These are phyloP conservation scores for Amblyopsis hoosieri DNA, from an alignment of 2,797 vertebrate genomes.

Conservation along the genomic window DNA sequence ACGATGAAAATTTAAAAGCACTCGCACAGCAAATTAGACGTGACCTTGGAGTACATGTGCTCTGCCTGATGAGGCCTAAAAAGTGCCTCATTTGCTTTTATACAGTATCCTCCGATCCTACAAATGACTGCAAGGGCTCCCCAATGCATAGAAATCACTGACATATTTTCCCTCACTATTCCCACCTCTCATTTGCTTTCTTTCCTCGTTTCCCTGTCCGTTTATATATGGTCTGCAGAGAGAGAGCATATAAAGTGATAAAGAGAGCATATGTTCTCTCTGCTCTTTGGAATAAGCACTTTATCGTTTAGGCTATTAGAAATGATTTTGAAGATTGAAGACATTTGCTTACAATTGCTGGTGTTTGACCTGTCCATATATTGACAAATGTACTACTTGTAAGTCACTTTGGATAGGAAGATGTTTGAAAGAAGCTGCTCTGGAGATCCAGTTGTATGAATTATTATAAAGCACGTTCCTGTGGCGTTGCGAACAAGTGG, in stretches of 20 bases:
- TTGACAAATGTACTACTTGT: too few relatives aligned
- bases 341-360: too few relatives aligned
- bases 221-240: too few relatives aligned
- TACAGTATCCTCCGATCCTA: conserved; percentile 10
- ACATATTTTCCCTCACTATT: conserved; percentile 20
- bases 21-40: conserved; percentile 69
- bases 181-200: background rate
- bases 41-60: conserved; percentile 67
- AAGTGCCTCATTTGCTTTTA: conserved; percentile 57
- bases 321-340: too few relatives aligned
- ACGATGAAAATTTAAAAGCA: conserved; percentile 74
- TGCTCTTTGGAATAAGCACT: too few relatives aligned
- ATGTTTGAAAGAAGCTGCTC: background rate
- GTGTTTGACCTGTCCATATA: too few relatives aligned
- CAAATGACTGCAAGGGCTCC: conserved; percentile 44
- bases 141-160: conserved; percentile 24
- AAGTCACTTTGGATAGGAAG: too few relatives aligned
- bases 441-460: background rate
- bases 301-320: too few relatives aligned
- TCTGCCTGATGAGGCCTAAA: conserved; percentile 53
- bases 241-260: too few relatives aligned
- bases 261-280: too few relatives aligned
- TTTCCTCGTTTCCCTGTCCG: background rate
- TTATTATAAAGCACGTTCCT: too few relatives aligned
- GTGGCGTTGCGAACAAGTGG: background rate